Base-by-base conservation (phyloP, 64 coral and sea anemone species). In the Stichodactyla mertensii region DNA sequence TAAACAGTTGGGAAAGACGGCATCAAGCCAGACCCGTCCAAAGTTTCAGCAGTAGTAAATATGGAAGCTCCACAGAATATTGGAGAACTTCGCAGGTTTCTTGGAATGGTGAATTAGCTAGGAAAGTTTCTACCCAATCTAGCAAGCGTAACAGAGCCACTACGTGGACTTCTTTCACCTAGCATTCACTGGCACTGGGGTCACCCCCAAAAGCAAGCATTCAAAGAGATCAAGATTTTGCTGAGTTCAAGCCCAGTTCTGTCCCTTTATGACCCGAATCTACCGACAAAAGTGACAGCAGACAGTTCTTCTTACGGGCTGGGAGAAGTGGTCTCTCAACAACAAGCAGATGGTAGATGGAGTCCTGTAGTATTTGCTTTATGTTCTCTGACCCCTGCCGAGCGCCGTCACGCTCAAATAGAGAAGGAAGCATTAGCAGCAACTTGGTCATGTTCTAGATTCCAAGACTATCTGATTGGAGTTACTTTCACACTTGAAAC, bases 231-330 rank as follows among this genome's bases (percentile, higher is more conserved):
- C 54, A 58, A 56, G 66, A 84, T 78, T 15, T 10, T 83, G 26
- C 79, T 83, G 15, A 83, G 19, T 52, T 89, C 62, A 56, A 71
- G 81, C 51, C 88, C 88, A 83, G 88, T 89, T 2, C 80, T 89
- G 28, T 59, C 78, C 58, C 53, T 69, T 19, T 80, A 88, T 24
- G 52, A 88, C 58, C 69, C 58, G 45, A 82, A 82, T 59, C 23
- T 62, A 14, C 64, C 70, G 60, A 55, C 74, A 18, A 90, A 85
- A 55, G 82, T 85, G 23, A 85, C 83, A 78, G 82, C 83, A 61
- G 83, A 90, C 55, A 84, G 67, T 85, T 85, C 89, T 6, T 77
- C 71, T 52, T 90, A 84, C 58, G 88, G 88, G 84, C 79, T 89
- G 16, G 88, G 79, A 70, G 79, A 80, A 24, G 88, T 89, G 36